Conservation (phyloP, 1,140 invertebrate species). For the Habropoda laboriosa region DNA sequence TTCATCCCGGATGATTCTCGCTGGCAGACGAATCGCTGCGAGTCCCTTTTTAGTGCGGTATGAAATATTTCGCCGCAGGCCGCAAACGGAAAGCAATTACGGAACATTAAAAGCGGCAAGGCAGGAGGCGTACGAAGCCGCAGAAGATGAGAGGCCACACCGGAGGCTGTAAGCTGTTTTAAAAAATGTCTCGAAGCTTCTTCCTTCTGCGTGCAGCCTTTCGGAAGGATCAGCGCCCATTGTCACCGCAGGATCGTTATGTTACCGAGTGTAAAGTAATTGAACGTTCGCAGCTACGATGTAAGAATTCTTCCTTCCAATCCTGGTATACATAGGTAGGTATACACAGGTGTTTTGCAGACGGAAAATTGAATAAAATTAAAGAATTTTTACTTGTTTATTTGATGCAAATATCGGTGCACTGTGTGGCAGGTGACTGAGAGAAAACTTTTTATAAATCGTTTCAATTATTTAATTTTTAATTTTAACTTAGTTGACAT, state of each 20-base stretch:
- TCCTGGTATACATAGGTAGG: too few species aligned
- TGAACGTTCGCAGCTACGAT: background rate
- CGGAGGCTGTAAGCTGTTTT: constrained; percentile 25
- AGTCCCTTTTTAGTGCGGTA: constrained; percentile 55
- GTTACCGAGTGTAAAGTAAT: background rate
- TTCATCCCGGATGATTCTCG: background rate
- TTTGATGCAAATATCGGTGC: too few species aligned
- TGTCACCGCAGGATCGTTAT: constrained; percentile 6
- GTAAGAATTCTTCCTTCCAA: too few species aligned
- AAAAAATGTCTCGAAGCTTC: constrained; percentile 47
- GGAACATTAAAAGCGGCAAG: constrained; percentile 63
- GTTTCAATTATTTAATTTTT: too few species aligned
- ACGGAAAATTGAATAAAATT: too few species aligned
- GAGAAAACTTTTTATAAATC: too few species aligned
- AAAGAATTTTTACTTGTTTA: too few species aligned
- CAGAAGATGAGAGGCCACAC: constrained; percentile 47
- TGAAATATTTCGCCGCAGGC: constrained; percentile 71
- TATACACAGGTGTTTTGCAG: too few species aligned
- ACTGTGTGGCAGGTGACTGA: too few species aligned
- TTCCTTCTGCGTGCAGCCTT: background rate
- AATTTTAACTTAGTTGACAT: too few species aligned
- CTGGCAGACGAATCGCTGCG: constrained; percentile 29
- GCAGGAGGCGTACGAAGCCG: constrained; percentile 14
- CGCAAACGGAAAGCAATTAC: constrained; percentile 72
- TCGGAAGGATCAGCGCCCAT: constrained; percentile 23